Percentiles rank a stretch among this genome's conserved stretches.
These are phyloP conservation scores for Chiridota heheva DNA, from an alignment of 35 echinoderm and acorn worm species.

Conservation along the genomic window DNA sequence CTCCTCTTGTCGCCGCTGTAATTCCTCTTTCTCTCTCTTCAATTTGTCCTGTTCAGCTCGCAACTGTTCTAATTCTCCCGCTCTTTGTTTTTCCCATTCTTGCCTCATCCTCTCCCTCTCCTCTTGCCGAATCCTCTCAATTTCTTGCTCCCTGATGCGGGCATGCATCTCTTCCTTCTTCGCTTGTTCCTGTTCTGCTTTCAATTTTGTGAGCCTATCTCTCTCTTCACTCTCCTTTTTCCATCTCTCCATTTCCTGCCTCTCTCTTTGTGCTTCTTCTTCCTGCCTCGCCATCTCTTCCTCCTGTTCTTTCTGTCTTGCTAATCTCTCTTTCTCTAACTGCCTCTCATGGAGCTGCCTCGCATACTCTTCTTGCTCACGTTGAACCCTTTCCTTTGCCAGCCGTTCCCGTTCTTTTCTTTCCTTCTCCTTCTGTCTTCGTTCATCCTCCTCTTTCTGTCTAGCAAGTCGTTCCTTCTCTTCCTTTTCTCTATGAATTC, in stretches of 20 bases:
- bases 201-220: conserved; percentile 47
- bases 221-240: conserved; percentile 47
- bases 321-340: conserved; percentile 15
- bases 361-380: conserved; percentile 45
- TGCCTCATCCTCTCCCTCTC: conserved; percentile 64
- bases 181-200: conserved; percentile 15
- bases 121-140: conserved; percentile 66
- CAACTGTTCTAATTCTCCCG: conserved; percentile 20
- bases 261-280: conserved; percentile 30
- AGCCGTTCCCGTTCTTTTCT: conserved; percentile 19
- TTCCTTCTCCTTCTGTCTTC: conserved; percentile 34
- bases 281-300: conserved; percentile 39
- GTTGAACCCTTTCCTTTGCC: conserved; percentile 27
- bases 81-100: conserved; percentile 80
- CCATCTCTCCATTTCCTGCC: conserved; percentile 29
- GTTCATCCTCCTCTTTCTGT: conserved; percentile 39
- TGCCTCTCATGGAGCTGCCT: conserved; percentile 34
- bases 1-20: conserved; percentile 70
- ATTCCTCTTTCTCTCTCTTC: conserved; percentile 36
- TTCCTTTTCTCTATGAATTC: conserved; percentile 38
- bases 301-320: conserved; percentile 8
- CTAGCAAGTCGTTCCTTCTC: conserved; percentile 35
- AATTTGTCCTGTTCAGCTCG: conserved; percentile 60
- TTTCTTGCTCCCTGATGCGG: conserved; percentile 59
- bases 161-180: conserved; percentile 28